phyloP scores from a whole-genome alignment of 1,140 invertebrate species.

The Anagrus nilaparvatae region DNA sequence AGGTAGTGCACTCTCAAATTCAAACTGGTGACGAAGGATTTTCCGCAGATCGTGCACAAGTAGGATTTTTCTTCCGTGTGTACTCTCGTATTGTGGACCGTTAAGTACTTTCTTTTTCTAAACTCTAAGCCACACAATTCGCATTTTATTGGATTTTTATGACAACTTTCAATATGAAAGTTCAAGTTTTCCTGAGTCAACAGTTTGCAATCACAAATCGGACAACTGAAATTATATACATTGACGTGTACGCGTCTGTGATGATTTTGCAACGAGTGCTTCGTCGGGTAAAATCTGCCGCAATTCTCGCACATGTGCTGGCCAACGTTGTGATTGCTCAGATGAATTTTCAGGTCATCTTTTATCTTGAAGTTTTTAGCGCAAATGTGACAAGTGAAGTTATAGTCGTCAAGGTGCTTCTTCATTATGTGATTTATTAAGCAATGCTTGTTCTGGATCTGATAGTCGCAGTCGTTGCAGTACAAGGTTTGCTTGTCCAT shows the following conservation, averaged over 20 bases:
- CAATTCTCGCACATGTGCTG: slow-evolving; percentile 25
- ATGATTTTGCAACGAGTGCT: slow-evolving; percentile 24
- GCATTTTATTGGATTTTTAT: slow-evolving; percentile 49
- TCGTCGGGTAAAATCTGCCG: slow-evolving; percentile 21
- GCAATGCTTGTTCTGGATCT: slow-evolving; percentile 44
- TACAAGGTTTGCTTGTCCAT: too few species aligned
- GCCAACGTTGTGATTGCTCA: slow-evolving; percentile 15
- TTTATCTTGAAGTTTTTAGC: slow-evolving; percentile 57
- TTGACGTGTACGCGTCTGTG: slow-evolving; percentile 23
- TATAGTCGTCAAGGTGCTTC: slow-evolving; percentile 47
- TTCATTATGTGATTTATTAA: slow-evolving; percentile 42
- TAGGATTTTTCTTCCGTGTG: slow-evolving; percentile 39
- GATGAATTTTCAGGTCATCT: slow-evolving; percentile 44
- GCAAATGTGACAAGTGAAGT: slow-evolving; percentile 56
- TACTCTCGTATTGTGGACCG: slow-evolving; percentile 23
- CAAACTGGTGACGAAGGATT: slow-evolving; percentile 25
- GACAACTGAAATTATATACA: slow-evolving; percentile 30
- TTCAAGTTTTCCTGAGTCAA: slow-evolving; percentile 40
- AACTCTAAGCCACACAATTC: slow-evolving; percentile 62
- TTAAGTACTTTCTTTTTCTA: slow-evolving; percentile 20
- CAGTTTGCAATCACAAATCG: slow-evolving; percentile 33
- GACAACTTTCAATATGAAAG: slow-evolving; percentile 35
- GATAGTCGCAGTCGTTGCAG: slow-evolving; percentile 39
- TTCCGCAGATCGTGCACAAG: slow-evolving; percentile 37
- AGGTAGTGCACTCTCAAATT: slow-evolving; percentile 17